Evolutionary conservation across 1,140 invertebrate species (phyloP).

Genomic region (Halesus radiatus): DNA sequence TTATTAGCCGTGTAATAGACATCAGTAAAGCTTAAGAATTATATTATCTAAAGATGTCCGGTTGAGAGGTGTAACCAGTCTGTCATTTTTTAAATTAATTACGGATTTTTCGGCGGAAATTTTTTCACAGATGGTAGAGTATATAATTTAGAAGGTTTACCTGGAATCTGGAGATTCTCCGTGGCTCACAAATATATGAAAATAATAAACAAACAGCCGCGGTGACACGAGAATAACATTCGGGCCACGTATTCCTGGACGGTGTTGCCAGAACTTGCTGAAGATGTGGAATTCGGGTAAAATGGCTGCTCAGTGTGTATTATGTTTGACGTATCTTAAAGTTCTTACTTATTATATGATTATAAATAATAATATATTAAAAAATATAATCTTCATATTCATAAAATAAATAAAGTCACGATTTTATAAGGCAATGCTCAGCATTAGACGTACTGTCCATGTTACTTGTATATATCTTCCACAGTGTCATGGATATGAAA

Average conservation of each 20-base stretch:
- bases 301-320: conserved; percentile 28
- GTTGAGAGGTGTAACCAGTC: conserved; percentile 16
- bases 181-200: conserved; percentile 61
- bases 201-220: conserved; percentile 68
- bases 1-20: too few relatives aligned
- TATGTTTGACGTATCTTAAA: too few relatives aligned
- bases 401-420: too few relatives aligned
- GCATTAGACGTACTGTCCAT: too few relatives aligned
- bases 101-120: background rate
- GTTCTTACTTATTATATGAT: too few relatives aligned
- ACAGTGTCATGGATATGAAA: too few relatives aligned
- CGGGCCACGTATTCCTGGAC: conserved; percentile 67
- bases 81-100: conserved; percentile 20
- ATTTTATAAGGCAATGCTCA: too few relatives aligned
- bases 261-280: conserved; percentile 63
- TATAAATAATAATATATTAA: too few relatives aligned
- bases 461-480: too few relatives aligned
- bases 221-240: conserved; percentile 62
- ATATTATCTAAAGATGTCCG: background rate
- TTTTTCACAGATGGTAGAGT: background rate
- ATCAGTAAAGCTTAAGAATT: too few relatives aligned
- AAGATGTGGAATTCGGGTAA: conserved; percentile 67
- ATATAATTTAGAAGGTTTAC: conserved; percentile 5
- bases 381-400: too few relatives aligned
- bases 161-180: conserved; percentile 62